Percentiles rank a stretch among this genome's conserved stretches.
Evolutionary conservation across 2,113 vertebrate genomes (phyloP).

Genomic region (Sarotherodon lohbergeri): DNA sequence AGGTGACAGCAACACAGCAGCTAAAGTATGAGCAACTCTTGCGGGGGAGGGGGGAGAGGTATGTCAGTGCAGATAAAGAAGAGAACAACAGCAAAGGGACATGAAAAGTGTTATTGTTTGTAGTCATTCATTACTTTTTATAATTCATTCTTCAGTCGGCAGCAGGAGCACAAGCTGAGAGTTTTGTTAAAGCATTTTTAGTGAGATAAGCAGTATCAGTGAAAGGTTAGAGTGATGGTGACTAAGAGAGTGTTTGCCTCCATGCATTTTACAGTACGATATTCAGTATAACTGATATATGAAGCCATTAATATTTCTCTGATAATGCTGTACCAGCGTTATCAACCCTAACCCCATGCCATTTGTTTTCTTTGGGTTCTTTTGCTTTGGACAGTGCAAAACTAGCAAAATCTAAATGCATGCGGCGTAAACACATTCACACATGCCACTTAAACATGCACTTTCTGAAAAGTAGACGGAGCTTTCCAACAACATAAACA

Average conservation of each 20-base stretch:
- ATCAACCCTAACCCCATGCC: not conserved
- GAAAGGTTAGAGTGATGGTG: not conserved
- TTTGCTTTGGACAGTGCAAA: not conserved
- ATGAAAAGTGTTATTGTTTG: not conserved
- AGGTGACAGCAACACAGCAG: not conserved
- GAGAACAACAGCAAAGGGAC: not conserved
- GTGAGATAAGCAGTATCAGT: not conserved
- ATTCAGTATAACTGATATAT: not conserved
- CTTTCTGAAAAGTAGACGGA: not conserved
- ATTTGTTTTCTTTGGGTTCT: not conserved
- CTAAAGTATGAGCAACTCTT: not conserved
- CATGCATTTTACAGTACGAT: not conserved
- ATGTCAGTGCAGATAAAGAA: not conserved
- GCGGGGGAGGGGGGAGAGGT: not conserved
- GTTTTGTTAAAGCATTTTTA: not conserved
- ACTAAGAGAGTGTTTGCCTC: not conserved
- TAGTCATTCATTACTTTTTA: not conserved
- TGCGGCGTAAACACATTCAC: not conserved
- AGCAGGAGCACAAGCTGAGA: not conserved
- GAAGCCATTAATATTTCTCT: constrained; percentile 17
- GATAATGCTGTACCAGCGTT: not conserved
- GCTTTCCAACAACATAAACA: not conserved
- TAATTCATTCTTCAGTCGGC: not conserved
- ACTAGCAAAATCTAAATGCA: not conserved
- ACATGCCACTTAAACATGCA: not conserved